Evolutionary conservation across 2,797 vertebrate genomes (phyloP).

Genomic region (Lerista edwardsae): DNA sequence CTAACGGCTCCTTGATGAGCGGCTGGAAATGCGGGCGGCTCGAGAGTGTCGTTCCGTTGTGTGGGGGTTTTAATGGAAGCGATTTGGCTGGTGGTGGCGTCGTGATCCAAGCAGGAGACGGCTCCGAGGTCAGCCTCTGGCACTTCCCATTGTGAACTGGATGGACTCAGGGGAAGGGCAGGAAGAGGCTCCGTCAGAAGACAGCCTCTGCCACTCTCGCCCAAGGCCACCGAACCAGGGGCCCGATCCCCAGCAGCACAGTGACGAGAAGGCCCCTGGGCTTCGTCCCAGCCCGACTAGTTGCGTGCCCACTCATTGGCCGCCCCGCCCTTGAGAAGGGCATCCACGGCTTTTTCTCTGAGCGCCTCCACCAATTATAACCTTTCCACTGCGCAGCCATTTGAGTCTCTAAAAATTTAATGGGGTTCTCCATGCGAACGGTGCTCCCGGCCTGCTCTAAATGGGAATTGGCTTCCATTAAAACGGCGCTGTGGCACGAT

Average conservation of each 20-base stretch:
- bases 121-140: neutral
- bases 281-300: neutral
- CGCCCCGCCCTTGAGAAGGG: neutral
- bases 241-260: neutral
- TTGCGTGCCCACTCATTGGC: no score
- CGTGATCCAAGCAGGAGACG: neutral
- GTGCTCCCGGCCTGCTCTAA: neutral
- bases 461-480: slow-evolving; percentile 47
- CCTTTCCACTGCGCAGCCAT: rapidly evolving
- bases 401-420: neutral
- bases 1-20: neutral
- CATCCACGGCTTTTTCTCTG: neutral
- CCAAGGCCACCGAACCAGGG: no score
- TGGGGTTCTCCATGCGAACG: neutral
- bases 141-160: no score
- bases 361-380: neutral
- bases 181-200: neutral
- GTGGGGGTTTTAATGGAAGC: neutral
- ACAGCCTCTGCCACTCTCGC: neutral
- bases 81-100: neutral
- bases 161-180: no score
- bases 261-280: neutral
- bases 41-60: neutral
- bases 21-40: neutral
- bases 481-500: slow-evolving; percentile 41